Evolutionary conservation across 23 tunicate species (phyloP), one percentile per base, ranked within the genome.

Genomic region (Ascidia mentula): DNA sequence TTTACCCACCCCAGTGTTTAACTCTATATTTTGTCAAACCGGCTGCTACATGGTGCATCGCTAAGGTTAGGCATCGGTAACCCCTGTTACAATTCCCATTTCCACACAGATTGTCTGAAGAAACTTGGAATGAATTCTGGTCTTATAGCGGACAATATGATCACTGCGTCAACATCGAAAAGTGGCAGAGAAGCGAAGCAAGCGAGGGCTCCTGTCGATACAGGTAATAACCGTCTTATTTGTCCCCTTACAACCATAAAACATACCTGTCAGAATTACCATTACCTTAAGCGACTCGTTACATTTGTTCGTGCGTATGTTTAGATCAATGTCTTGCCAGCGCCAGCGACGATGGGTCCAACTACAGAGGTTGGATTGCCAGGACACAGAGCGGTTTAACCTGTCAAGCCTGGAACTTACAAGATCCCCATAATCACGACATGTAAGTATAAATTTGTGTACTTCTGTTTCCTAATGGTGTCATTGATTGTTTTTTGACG

Each of bases 81-180:
- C n/a, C n/a, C n/a, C n/a, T n/a, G n/a, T n/a, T n/a, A n/a, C n/a
- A n/a, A n/a, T n/a, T n/a, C 24, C 20, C 0, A 71, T 82, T 22
- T 79, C 0, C 28, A 32, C 37, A 0, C 45, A 90, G 97, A 79
- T 37, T 91, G 97, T 69, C 40, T 91, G 71, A 37, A 86, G 81
- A 81, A 86, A 39, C 72, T 91, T n/a, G 97, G 97, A 22, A 91
- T 91, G 97, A 86, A 82, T 74, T 76, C 84, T 37, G 97, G 97
- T 18, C 61, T 87, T 3, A 91, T 91, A 59, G 70, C 90, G 8
- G 90, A 91, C 73, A 59, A 61, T 13, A 46, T 24, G 81, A 82
- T 91, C 32, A 77, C 87, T 0, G 87, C 97, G 8, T 86, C 90
- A 31, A 40, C 89, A 0, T 72, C 72, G 15, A 77, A 70, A 32